Conservation (phyloP, 1,140 invertebrate species). For the Cheumatopsyche charites region DNA sequence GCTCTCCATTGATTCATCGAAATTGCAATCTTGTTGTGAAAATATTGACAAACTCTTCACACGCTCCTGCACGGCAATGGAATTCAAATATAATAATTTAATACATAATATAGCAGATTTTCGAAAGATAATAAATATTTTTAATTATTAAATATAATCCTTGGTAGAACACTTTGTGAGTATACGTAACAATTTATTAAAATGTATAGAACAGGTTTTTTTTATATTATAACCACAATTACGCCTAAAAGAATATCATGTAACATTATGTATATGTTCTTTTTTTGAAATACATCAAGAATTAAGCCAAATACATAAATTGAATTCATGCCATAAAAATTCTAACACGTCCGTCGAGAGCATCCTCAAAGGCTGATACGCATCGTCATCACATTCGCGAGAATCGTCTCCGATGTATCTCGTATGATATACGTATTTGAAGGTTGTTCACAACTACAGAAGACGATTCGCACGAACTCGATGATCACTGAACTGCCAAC, state of each 20-base stretch:
- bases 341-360: constrained; percentile 36
- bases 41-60: constrained; percentile 11
- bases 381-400: not conserved
- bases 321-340: constrained; percentile 39
- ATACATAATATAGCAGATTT: constrained; percentile 4
- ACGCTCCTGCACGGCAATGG: constrained; percentile 6
- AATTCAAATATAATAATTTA: constrained; percentile 7
- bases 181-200: constrained; percentile 47
- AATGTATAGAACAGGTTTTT: constrained; percentile 47
- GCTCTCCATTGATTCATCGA: constrained; percentile 1
- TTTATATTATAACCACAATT: constrained; percentile 47
- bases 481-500: not conserved
- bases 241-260: constrained; percentile 46
- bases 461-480: not conserved
- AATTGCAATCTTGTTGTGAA: constrained; percentile 27
- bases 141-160: constrained; percentile 31
- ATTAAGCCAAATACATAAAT: constrained; percentile 46
- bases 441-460: not conserved
- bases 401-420: not conserved
- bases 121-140: constrained; percentile 21
- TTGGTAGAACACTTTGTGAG: constrained; percentile 37
- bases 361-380: not conserved
- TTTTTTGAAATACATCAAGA: constrained; percentile 46
- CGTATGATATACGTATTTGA: not conserved
- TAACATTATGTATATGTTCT: constrained; percentile 44